phyloP scores from a whole-genome alignment of 2,888 invertebrate genomes.

The Bhutanitis thaidina region DNA sequence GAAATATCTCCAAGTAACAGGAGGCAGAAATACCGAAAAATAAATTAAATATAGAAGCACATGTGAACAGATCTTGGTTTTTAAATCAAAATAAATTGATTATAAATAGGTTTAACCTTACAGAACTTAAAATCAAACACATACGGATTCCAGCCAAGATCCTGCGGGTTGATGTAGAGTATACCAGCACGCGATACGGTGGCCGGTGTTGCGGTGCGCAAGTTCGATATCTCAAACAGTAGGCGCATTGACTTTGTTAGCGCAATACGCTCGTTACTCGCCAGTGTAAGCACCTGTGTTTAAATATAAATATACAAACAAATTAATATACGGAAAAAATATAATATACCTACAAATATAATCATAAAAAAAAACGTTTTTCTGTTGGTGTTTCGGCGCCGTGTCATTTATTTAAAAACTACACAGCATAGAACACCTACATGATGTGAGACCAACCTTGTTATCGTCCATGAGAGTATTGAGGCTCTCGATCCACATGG shows the following conservation, averaged over 20 bases:
- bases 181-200: slow-evolving; percentile 97
- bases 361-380: no score
- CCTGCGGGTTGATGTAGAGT: slow-evolving; percentile 95
- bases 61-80: no score
- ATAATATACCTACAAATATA: no score
- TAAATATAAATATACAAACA: not conserved
- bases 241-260: slow-evolving; percentile 93
- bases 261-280: slow-evolving; percentile 96
- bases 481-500: slow-evolving; percentile 98
- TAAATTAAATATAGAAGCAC: no score
- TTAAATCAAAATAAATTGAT: no score
- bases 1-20: no score
- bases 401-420: no score
- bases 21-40: no score
- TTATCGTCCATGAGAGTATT: slow-evolving; percentile 99
- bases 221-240: slow-evolving; percentile 94
- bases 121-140: slow-evolving; percentile 37
- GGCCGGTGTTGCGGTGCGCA: slow-evolving; percentile 96
- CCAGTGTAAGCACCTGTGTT: slow-evolving; percentile 88
- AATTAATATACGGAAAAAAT: no score
- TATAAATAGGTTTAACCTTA: no score
- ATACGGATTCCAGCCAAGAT: slow-evolving; percentile 96
- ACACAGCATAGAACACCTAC: no score
- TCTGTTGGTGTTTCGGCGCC: no score
- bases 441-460: slow-evolving; percentile 78